These are phyloP conservation scores for Didymodactylos carnosus DNA, from an alignment of 2,888 invertebrate genomes.

Conservation along the genomic window DNA sequence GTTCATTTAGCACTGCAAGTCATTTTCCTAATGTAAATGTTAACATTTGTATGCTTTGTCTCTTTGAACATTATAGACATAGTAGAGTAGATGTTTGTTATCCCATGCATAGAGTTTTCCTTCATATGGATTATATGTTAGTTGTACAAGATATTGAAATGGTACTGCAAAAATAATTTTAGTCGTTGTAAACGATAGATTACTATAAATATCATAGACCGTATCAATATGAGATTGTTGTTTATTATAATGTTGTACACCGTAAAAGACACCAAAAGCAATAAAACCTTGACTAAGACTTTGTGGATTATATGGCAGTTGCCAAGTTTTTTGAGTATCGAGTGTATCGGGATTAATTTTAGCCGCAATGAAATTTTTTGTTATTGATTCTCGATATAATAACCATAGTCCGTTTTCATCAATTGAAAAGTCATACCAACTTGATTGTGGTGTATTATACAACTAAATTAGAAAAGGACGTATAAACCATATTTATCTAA, in stretches of 20 bases:
- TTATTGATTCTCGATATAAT: constrained; percentile 43
- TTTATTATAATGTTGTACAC: constrained; percentile 8
- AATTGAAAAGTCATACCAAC: constrained; percentile 58
- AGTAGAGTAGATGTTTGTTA: constrained; percentile 7
- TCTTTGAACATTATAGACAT: neutral
- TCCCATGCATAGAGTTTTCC: constrained; percentile 13
- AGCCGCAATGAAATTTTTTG: constrained; percentile 5
- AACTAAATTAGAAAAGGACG: constrained; percentile 21
- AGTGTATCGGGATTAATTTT: constrained; percentile 11
- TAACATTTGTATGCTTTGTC: neutral
- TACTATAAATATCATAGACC: constrained; percentile 11
- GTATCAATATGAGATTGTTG: constrained; percentile 5
- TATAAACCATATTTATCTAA: no score
- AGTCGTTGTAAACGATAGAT: constrained; percentile 1
- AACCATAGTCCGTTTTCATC: constrained; percentile 95
- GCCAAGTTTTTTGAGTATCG: constrained; percentile 4
- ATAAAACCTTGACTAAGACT: constrained; percentile 7
- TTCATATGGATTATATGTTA: constrained; percentile 14
- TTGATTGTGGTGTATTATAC: constrained; percentile 19
- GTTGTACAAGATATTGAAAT: constrained; percentile 5
- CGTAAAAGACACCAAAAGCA: constrained; percentile 8
- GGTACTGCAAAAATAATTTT: constrained; percentile 5
- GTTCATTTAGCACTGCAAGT: neutral
- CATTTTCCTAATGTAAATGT: no score
- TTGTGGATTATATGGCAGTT: constrained; percentile 1